Base-by-base conservation (phyloP, 2,888 invertebrate genomes). In the Pilophorus perplexus region DNA sequence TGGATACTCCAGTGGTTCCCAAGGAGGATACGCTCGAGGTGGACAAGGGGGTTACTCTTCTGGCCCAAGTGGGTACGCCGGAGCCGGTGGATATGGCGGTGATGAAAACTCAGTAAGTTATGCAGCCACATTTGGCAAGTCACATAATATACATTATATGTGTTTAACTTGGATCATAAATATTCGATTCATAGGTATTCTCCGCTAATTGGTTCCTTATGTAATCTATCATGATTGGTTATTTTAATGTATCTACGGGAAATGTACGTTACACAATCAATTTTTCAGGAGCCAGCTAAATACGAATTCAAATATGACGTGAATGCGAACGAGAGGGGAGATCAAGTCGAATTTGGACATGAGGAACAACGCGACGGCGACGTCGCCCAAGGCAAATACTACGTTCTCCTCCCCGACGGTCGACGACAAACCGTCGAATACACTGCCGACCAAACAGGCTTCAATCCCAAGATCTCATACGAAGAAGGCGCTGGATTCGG, bases 301-400 rank as follows among this genome's bases (percentile, higher is more conserved):
- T 91, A 91, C 80, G 87, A 89, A 80, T 91, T 89, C 81, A 86
- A 85, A 76, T 91, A 90, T 80, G 87, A 90, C 79, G 90, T 91
- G 74, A 46, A 46, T 48, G 33, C 62, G 14, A 87, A 88, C 76
- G 89, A 90, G 78, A 82, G 83, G 72, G 84, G 86, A 79, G 85
- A 85, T 77, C 88, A 88, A 76, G 85, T 85, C 76, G 85, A 87
- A 77, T 90, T 90, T 79, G 88, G 90, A 75, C 90, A 91, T 80
- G 86, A 86, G 74, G 90, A 90, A 81, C 85, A 85, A 78, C 84
- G 90, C 71, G 88, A 90, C 77, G 90, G 90, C 71, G 90, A 90
- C 78, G 81, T 84, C 73, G 85, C 90, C 74, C 87, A 85, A 77
- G 91, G 90, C 78, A 85, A 88, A 80, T 91, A 90, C 83, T 88